phyloP scores from a whole-genome alignment of 2,797 vertebrate species.

The Gymnopithys bicolor region DNA sequence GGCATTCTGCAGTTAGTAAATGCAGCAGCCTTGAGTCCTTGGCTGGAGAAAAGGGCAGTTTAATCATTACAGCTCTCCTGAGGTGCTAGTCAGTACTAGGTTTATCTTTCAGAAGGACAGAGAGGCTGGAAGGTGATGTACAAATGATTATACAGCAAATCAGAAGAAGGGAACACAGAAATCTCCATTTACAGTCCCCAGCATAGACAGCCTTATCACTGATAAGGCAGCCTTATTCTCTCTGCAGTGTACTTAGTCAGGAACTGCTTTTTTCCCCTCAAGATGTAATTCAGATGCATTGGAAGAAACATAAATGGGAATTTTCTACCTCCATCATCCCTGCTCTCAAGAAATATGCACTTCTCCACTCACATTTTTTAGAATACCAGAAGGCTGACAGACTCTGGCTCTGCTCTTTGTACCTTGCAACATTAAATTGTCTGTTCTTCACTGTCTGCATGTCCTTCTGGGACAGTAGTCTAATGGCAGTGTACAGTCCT shows the following conservation, averaged over 20 bases:
- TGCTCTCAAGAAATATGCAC: not conserved
- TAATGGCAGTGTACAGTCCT: not conserved
- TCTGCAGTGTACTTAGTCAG: not conserved
- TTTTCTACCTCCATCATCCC: not conserved
- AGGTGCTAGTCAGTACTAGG: not conserved
- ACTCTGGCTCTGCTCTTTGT: not conserved
- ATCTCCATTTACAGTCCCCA: not conserved
- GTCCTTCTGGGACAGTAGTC: not conserved
- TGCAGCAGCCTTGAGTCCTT: not conserved
- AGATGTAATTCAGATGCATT: not conserved
- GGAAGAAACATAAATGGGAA: not conserved
- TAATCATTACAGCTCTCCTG: not conserved
- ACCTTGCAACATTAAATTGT: not conserved
- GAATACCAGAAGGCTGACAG: not conserved
- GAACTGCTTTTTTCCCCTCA: not conserved
- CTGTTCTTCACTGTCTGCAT: not conserved
- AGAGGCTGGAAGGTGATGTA: rapidly evolving
- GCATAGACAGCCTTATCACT: not conserved
- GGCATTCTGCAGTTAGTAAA: not conserved
- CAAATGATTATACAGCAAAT: not conserved
- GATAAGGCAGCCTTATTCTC: not conserved
- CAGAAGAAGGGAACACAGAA: not conserved
- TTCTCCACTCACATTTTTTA: not conserved
- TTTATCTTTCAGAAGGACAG: not conserved
- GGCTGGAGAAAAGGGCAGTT: not conserved